These are phyloP conservation scores for Corythornis leucogaster DNA, from an alignment of 2,797 vertebrate genomes.

Conservation along the genomic window DNA sequence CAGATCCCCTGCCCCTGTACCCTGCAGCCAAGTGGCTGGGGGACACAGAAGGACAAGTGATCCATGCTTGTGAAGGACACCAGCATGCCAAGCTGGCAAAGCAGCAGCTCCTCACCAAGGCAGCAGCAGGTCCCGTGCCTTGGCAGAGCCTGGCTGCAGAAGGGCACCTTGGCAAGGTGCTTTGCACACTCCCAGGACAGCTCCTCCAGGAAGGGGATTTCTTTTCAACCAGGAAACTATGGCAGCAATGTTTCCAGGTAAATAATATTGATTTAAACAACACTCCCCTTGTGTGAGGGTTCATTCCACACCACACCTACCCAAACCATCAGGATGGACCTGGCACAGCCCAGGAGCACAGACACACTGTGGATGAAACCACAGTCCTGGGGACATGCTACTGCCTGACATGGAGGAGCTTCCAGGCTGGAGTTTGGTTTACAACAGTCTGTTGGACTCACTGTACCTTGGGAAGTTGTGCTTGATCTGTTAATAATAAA, in stretches of 20 bases:
- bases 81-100: fast-evolving
- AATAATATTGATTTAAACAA: not conserved
- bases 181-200: not conserved
- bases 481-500: no score
- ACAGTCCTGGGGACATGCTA: not conserved
- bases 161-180: not conserved
- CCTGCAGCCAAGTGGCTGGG: no score
- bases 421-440: no score
- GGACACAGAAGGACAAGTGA: not conserved
- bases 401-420: no score
- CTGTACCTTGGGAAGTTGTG: no score
- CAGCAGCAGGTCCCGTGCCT: not conserved
- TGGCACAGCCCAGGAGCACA: not conserved
- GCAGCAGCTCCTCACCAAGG: not conserved
- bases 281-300: not conserved
- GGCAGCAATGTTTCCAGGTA: not conserved
- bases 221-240: not conserved
- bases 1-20: no score
- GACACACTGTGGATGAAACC: not conserved
- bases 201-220: not conserved
- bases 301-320: fast-evolving
- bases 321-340: not conserved
- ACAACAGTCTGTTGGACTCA: no score
- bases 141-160: not conserved
- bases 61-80: not conserved